Evolutionary conservation across 1,140 invertebrate species (phyloP).

Genomic region (Drosophila nebulosa): DNA sequence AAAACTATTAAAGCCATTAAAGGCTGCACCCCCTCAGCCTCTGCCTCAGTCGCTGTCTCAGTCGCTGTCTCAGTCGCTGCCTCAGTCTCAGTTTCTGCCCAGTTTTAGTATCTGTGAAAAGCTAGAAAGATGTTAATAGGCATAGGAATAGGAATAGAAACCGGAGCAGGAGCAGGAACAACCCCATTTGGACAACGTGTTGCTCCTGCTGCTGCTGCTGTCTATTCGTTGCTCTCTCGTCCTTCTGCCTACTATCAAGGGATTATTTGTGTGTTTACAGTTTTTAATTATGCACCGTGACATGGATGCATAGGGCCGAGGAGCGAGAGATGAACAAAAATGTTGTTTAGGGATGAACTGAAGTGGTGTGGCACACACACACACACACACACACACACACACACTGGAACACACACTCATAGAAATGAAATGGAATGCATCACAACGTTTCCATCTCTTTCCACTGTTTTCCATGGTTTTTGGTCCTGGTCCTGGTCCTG

Average conservation of each 20-base stretch:
- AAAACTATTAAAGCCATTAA: slow-evolving; percentile 52
- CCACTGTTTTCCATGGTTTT: not conserved
- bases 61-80: no score
- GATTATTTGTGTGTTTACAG: slow-evolving; percentile 78
- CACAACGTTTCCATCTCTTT: not conserved
- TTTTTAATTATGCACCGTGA: slow-evolving; percentile 68
- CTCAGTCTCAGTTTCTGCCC: no score
- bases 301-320: slow-evolving; percentile 18
- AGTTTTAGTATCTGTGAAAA: not conserved
- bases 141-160: not conserved
- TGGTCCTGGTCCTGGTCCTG: not conserved
- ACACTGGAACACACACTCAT: no score
- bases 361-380: slow-evolving; percentile 39
- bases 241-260: slow-evolving; percentile 74
- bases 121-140: not conserved
- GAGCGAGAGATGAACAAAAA: slow-evolving; percentile 34
- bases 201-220: slow-evolving; percentile 9
- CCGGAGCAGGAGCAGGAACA: slow-evolving; percentile 9
- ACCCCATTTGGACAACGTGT: slow-evolving; percentile 25
- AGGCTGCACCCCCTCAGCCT: slow-evolving; percentile 44
- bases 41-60: no score
- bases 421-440: slow-evolving; percentile 11
- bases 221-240: slow-evolving; percentile 22
- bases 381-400: no score
- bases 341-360: slow-evolving; percentile 46